phyloP scores from a whole-genome alignment of 1,140 invertebrate species.

The Xylocopa sonorina region DNA sequence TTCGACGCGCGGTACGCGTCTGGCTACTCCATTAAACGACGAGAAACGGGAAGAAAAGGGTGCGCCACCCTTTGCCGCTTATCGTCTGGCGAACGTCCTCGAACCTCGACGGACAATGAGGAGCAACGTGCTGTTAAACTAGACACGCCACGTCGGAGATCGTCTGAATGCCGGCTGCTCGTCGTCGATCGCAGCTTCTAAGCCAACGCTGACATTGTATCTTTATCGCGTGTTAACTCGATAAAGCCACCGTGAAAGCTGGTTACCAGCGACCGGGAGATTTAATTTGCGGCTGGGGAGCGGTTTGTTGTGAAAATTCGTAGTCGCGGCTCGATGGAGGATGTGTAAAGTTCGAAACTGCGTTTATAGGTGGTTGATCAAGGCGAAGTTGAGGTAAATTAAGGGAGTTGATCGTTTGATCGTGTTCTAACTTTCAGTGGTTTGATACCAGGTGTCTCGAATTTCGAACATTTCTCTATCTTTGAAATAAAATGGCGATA shows the following conservation, averaged over 20 bases:
- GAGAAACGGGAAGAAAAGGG: no score
- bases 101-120: not conserved
- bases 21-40: not conserved
- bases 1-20: not conserved
- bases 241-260: slow-evolving; percentile 1
- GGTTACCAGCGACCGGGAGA: not conserved
- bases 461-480: no score
- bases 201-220: not conserved
- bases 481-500: no score
- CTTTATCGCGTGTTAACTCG: slow-evolving; percentile 20
- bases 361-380: not conserved
- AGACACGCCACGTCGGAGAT: not conserved
- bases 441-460: no score
- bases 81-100: not conserved
- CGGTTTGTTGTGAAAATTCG: slow-evolving; percentile 12
- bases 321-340: not conserved
- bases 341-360: not conserved
- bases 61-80: not conserved
- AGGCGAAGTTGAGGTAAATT: not conserved
- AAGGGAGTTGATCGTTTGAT: no score
- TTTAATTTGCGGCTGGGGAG: slow-evolving; percentile 9
- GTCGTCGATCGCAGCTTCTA: not conserved
- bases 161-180: not conserved
- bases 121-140: not conserved
- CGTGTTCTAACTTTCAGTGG: no score